Base-by-base conservation (phyloP, 1,140 invertebrate species). In the Cherax quadricarinatus region DNA sequence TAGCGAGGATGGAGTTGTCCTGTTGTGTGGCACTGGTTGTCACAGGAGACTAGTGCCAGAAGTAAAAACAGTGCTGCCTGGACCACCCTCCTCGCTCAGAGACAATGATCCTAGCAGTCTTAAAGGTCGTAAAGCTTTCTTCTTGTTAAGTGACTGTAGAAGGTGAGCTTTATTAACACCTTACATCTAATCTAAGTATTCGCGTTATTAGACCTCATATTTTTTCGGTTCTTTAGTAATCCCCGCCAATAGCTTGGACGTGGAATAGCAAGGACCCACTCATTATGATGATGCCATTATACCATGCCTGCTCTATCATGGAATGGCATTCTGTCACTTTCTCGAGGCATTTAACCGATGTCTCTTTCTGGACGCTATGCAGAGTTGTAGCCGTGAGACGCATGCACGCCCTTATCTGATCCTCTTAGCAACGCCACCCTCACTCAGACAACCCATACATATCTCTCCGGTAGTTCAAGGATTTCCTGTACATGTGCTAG, bases 381-480 rank as follows among this genome's bases (percentile, higher is more conserved):
- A 75, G 70, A 75, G 7, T 30, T 75, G 30, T 24, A 75, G 24
- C 70, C n/a, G 24, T 30, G 12, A 75, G 70, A 75, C 30, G 70
- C 70, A 21, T 30, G 62, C 70, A 30, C 70, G 6, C 70, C 12
- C 70, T 75, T 21, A 30, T 30, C 70, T 75, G 21, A 24, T 75
- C 70, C n/a, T 75, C 70, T 75, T 75, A 41, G 48, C 49, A 10
- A 85, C 24, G 48, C 48, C 60, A 48, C 83, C n/a, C 83, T 18
- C 60, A 85, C 83, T 85, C 83, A 62, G 21, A 9, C 49, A 85
- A 21, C 83, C 48, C 86, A 88, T 88, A 88, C 86, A 88, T 88
- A 88, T 88, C 86, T 88, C 57, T 80, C 75, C 86, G 41, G 16
- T 88, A 88, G 86, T 57, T 78, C 73, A 48, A 80, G 53, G 30